A percentile compares a stretch with the other conserved stretches of the same genome.
phyloP scores from a whole-genome alignment of 2,888 invertebrate species.

The Ochropleura leucogaster region DNA sequence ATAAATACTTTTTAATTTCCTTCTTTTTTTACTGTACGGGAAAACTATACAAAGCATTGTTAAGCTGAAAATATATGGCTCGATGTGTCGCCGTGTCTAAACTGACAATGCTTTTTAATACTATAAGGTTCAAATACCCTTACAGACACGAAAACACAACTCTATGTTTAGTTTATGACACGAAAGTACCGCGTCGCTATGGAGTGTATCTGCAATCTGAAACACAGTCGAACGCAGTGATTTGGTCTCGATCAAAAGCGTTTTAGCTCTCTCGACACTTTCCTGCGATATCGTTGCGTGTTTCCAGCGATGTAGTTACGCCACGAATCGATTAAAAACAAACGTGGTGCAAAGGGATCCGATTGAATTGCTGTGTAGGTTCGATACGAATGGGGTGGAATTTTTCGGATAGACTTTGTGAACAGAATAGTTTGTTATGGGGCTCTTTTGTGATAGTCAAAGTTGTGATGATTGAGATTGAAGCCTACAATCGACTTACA shows the following conservation, averaged over 20 bases:
- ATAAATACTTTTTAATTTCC: no score
- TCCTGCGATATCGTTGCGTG: constrained; percentile 23
- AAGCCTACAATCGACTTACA: neutral
- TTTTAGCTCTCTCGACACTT: constrained; percentile 19
- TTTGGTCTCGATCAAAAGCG: constrained; percentile 27
- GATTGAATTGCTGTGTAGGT: constrained; percentile 35
- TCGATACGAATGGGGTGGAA: constrained; percentile 13
- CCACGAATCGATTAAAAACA: constrained; percentile 47
- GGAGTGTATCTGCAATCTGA: neutral
- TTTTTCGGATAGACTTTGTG: constrained; percentile 6
- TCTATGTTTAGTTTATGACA: neutral
- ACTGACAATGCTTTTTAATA: neutral
- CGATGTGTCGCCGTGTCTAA: no score
- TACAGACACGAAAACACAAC: neutral
- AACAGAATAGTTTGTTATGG: neutral
- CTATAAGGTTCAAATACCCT: neutral
- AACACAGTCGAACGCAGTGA: constrained; percentile 15
- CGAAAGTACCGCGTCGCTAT: neutral
- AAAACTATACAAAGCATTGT: no score
- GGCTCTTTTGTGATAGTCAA: neutral
- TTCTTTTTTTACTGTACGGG: no score
- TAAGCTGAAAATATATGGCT: no score
- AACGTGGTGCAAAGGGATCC: constrained; percentile 24
- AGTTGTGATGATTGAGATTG: neutral
- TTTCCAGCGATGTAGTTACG: constrained; percentile 29